Evolutionary conservation across 2,113 vertebrate genomes (phyloP), one percentile per base, ranked within the genome.

Genomic region (Nerophis lumbriciformis): DNA sequence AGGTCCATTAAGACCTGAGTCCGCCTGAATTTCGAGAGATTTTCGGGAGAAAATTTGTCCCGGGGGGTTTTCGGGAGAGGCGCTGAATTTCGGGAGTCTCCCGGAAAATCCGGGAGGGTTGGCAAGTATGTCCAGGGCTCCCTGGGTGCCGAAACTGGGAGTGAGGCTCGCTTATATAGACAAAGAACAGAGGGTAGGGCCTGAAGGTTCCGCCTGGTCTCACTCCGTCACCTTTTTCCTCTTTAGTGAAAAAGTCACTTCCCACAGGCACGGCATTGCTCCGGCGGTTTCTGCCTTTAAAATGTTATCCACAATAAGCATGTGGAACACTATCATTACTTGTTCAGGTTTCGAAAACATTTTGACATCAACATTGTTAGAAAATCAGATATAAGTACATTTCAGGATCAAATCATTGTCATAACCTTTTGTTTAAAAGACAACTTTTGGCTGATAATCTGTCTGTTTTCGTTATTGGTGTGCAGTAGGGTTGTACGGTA

Each of bases 211-310:
- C 74, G 62, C 28, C 53, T 76, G 38, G 60, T 64, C 66, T 66
- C 71, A 53, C 48, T 69, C 56, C 5, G 55, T 66, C 58, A 83
- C 71, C 78, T 76, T 71, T 28, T 61, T 15, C 48, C 51, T 59
- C 47, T 63, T 50, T 8, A 47, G 44, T 53, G 10, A 10, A 73
- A 68, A 71, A 74, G 53, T 65, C 52, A 55, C 63, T 67, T 73
- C 79, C 57, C 59, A 13, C 48, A 52, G 61, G 68, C 64, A 73
- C 16, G 4, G 42, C 19, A 63, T 71, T 45, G 49, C 53, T 66
- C 55, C n/a, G 54, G 8, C 60, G 4, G 8, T 38, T 45, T 48
- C 47, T 52, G 19, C 15, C 15, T 36, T 61, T 48, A 63, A 48
- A 61, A 61, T 45, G 21, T 49, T 36, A 50, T n/a, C 55, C 47